These are phyloP conservation scores for Cryptoprocta ferox DNA, from an alignment of 2,797 vertebrate genomes.

Conservation along the genomic window DNA sequence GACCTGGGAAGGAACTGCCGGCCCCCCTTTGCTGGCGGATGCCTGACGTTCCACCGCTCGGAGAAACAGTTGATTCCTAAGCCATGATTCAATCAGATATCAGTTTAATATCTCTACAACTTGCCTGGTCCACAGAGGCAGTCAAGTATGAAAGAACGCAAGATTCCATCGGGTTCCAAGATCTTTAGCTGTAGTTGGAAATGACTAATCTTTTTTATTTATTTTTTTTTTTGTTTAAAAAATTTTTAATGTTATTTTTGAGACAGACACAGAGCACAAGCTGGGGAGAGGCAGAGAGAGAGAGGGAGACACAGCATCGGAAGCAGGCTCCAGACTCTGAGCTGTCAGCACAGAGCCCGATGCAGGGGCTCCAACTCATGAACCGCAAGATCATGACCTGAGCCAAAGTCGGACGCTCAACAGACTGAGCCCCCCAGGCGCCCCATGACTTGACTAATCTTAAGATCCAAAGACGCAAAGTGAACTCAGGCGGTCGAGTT, in stretches of 20 bases:
- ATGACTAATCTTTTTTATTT: not conserved
- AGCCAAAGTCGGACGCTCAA: no score
- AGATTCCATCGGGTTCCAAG: not conserved
- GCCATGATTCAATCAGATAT: not conserved
- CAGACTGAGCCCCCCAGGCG: no score
- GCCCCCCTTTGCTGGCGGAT: not conserved
- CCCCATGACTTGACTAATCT: not conserved
- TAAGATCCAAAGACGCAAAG: slow-evolving; percentile 2
- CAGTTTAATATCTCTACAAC: not conserved
- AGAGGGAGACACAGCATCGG: no score
- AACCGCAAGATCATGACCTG: no score
- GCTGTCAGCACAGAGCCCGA: no score
- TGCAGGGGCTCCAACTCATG: no score
- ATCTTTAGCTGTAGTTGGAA: not conserved
- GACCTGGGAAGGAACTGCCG: slow-evolving; percentile 29
- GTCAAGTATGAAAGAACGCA: not conserved
- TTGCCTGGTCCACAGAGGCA: not conserved
- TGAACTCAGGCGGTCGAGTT: not conserved
- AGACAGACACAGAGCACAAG: no score
- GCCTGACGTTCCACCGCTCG: not conserved
- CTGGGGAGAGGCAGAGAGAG: no score
- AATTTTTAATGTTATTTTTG: no score
- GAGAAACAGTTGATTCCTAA: not conserved
- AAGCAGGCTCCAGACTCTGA: no score
- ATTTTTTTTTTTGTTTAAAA: no score